A percentile compares a stretch with the other conserved stretches of the same genome.
Conservation (phyloP, 2,888 invertebrate species). For the Disparrhopalites patrizii region DNA sequence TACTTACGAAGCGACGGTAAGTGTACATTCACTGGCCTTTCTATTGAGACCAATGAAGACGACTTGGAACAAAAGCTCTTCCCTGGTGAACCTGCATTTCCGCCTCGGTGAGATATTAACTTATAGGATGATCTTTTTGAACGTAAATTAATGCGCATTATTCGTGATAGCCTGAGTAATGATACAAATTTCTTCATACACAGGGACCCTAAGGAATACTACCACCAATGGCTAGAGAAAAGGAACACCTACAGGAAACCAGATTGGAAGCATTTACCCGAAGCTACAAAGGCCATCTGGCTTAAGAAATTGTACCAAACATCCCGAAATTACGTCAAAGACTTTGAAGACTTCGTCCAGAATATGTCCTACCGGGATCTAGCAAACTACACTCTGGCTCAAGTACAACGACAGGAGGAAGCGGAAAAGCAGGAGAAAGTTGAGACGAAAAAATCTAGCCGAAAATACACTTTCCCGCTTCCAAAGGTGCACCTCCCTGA, state of each 20-base stretch:
- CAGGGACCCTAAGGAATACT: no score
- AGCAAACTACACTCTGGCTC: slow-evolving; percentile 34
- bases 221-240: no score
- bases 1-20: no score
- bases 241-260: no score
- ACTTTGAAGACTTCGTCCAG: slow-evolving; percentile 38
- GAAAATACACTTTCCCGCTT: slow-evolving; percentile 25
- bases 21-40: no score
- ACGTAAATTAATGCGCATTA: not conserved
- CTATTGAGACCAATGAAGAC: no score
- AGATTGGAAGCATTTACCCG: slow-evolving; percentile 31
- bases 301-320: slow-evolving; percentile 34
- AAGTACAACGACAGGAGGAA: not conserved
- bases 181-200: no score
- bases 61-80: no score
- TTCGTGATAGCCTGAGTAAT: no score
- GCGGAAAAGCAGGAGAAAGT: slow-evolving; percentile 23
- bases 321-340: slow-evolving; percentile 29
- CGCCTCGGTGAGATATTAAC: not conserved
- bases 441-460: not conserved
- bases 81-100: not conserved
- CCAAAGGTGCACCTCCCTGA: not conserved
- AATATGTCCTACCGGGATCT: slow-evolving; percentile 40
- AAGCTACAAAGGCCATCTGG: slow-evolving; percentile 29
- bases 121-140: not conserved